A percentile compares a stretch with the other conserved stretches of the same genome.
phyloP scores from a whole-genome alignment of 1,140 invertebrate genomes.

The Homarus americanus region DNA sequence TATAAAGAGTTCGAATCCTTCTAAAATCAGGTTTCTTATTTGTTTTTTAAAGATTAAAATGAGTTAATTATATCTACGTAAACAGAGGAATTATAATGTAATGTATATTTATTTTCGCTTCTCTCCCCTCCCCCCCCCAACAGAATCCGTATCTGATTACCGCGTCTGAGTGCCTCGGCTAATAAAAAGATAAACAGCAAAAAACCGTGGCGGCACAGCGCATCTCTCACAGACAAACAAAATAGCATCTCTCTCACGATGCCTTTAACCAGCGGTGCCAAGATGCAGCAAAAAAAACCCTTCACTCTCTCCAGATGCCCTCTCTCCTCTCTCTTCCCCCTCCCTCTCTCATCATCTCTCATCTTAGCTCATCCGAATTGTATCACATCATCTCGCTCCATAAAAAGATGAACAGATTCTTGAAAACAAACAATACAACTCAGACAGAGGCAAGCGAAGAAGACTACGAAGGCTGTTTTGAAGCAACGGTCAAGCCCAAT shows the following conservation, averaged over 20 bases:
- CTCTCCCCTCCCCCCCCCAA: background rate
- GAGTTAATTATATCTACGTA: too few relatives aligned
- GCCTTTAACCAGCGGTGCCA: background rate
- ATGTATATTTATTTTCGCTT: too few relatives aligned
- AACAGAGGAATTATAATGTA: too few relatives aligned
- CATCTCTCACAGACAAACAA: background rate
- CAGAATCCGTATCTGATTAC: background rate
- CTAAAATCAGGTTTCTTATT: too few relatives aligned
- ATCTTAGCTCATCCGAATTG: too few relatives aligned
- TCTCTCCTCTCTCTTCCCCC: constrained; percentile 1
- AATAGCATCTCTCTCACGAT: constrained; percentile 1
- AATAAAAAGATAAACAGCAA: background rate
- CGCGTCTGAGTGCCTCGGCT: background rate
- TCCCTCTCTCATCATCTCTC: background rate
- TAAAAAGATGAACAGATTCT: background rate
- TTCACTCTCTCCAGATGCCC: background rate
- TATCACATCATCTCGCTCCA: background rate
- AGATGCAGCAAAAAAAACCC: background rate
- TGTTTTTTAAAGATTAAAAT: too few relatives aligned
- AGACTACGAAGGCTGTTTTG: background rate
- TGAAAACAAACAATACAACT: background rate
- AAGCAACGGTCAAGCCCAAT: constrained; percentile 39
- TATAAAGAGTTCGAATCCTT: too few relatives aligned
- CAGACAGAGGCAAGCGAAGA: background rate
- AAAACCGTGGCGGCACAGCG: background rate